Evolutionary conservation across 2,888 invertebrate genomes (phyloP).

Genomic region (Chironomus riparius): DNA sequence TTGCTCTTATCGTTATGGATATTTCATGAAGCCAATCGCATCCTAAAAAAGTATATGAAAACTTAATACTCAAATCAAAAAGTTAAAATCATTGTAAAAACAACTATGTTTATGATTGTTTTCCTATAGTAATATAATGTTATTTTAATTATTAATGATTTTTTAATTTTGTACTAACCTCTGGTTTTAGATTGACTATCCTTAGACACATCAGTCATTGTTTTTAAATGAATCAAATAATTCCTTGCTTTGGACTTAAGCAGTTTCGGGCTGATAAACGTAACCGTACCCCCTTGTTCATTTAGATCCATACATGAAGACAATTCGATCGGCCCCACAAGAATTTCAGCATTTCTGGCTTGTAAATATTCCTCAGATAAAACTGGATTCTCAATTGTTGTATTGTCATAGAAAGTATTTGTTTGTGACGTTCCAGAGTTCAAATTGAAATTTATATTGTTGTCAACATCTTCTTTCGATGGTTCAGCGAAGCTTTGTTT

Average conservation of each 20-base stretch:
- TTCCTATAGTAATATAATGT: too few relatives aligned
- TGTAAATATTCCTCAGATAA: constrained; percentile 71
- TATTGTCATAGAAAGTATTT: not conserved
- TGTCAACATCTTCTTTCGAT: constrained; percentile 43
- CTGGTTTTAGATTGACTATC: constrained; percentile 45
- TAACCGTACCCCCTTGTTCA: constrained; percentile 74
- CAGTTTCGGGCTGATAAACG: constrained; percentile 76
- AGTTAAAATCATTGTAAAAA: too few relatives aligned
- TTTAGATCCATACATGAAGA: constrained; percentile 74
- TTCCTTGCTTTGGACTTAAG: constrained; percentile 69
- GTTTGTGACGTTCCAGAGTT: constrained; percentile 27
- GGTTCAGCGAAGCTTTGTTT: constrained; percentile 29
- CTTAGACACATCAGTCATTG: constrained; percentile 53
- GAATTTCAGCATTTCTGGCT: constrained; percentile 79
- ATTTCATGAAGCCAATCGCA: constrained; percentile 91
- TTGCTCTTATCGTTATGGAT: constrained; percentile 74
- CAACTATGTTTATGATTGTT: too few relatives aligned
- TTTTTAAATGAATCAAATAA: constrained; percentile 71
- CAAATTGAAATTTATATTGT: constrained; percentile 44
- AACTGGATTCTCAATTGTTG: constrained; percentile 59
- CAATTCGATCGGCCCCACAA: constrained; percentile 80
- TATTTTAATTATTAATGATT: too few relatives aligned
- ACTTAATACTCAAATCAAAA: too few relatives aligned
- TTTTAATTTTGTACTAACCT: constrained; percentile 34
- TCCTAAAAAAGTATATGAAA: constrained; percentile 45